Base-by-base conservation (phyloP, 2,113 vertebrate species). In the Osmerus mordax region DNA sequence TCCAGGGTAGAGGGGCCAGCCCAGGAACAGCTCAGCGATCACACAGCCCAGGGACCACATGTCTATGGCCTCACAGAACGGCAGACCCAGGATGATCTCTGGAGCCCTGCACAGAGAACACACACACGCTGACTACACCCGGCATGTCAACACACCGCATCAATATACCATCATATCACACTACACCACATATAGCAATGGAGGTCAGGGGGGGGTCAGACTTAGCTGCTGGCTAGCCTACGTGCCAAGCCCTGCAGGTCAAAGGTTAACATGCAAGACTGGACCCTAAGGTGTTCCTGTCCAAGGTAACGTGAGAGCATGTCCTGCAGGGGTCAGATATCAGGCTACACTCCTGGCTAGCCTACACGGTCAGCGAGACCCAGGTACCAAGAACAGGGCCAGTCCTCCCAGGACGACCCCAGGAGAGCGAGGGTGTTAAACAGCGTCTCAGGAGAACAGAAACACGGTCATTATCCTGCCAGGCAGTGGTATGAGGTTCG, bases 41-140 rank as follows among this genome's bases (percentile, higher is more conserved):
- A 99, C 97, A 86, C 97, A 99, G 83, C 97, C 97, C 80, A 99
- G 85, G 0, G 97, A 99, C 97, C 97, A 99, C 97, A 99, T 99
- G 91, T 99, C 97, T 96, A 99, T 99, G 96, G 97, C 97, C 97
- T 99, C 97, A 95, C 96, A 96, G 94, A 99, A 99, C 61, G 96
- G 95, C 93, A 99, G 94, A 88, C 97, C 97, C 94, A 99, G 93
- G 93, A 99, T 99, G 90, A 99, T 98, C 92, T 99, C 97, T 81
- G 97, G 97, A 93, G 97, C 97, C 94, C 97, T 99, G 92, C 67
- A 91, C 86, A 73, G 6, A 81, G 16, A 19, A 81, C 82, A 76
- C 82, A 21, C 56, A 61, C 54, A 28, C 19, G 21, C 3, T 36
- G n/a, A 54, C 15, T 51, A 18, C 18, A 28, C 59, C 29, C 23